These are phyloP conservation scores for Scrobipalpa atriplicella DNA, from an alignment of 2,888 invertebrate genomes.

Conservation along the genomic window DNA sequence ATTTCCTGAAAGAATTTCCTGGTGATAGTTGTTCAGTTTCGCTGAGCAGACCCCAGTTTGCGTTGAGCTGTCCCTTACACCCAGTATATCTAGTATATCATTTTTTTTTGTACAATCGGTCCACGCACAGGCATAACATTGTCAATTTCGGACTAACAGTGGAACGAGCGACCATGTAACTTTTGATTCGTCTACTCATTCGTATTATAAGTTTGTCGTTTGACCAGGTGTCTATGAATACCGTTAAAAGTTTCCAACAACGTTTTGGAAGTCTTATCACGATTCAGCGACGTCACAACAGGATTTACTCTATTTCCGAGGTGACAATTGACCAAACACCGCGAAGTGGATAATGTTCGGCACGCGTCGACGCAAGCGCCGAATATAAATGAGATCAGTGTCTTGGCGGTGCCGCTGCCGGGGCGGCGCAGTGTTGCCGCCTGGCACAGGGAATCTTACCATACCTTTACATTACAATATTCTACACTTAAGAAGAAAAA, in stretches of 20 bases:
- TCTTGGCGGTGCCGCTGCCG: slow-evolving; percentile 36
- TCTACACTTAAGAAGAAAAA: too few relatives aligned
- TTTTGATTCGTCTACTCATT: not conserved
- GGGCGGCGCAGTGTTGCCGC: too few relatives aligned
- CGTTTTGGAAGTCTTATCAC: slow-evolving; percentile 26
- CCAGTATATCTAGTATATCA: too few relatives aligned
- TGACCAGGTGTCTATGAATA: slow-evolving; percentile 22
- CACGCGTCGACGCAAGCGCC: slow-evolving; percentile 52
- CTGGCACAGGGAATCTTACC: too few relatives aligned
- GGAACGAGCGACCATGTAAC: not conserved
- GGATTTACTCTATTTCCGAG: slow-evolving; percentile 49
- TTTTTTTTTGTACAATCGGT: too few relatives aligned
- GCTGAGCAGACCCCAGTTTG: too few relatives aligned
- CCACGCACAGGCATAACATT: too few relatives aligned
- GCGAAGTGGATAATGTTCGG: slow-evolving; percentile 55
- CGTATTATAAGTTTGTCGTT: not conserved
- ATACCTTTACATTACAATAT: too few relatives aligned
- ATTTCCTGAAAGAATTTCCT: too few relatives aligned
- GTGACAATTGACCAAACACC: slow-evolving; percentile 46
- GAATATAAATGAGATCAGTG: slow-evolving; percentile 65
- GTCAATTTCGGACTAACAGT: too few relatives aligned
- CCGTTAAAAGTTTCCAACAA: slow-evolving; percentile 42
- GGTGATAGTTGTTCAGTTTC: too few relatives aligned
- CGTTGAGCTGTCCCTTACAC: too few relatives aligned
- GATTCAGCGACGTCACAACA: slow-evolving; percentile 45